These are phyloP conservation scores for Salarias fasciatus DNA, from an alignment of 2,797 vertebrate species.

Conservation along the genomic window DNA sequence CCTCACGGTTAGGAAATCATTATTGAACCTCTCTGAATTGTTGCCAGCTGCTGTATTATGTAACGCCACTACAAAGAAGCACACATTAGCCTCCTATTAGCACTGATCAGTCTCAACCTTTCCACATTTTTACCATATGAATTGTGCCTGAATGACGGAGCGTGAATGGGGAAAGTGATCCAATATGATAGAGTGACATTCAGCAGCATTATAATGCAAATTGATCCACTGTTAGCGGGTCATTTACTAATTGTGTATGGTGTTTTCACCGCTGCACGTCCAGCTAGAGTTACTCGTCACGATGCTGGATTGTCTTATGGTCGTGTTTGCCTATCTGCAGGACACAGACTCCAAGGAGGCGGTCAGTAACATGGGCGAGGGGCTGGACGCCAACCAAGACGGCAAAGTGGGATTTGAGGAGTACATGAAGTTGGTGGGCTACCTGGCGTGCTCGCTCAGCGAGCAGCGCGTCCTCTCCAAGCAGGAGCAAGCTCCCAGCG, in stretches of 20 bases:
- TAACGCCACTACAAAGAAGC: constrained; percentile 17
- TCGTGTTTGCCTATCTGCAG: constrained; percentile 60
- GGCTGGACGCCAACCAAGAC: constrained; percentile 76
- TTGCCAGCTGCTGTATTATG: constrained; percentile 24
- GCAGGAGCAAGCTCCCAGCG: constrained; percentile 48
- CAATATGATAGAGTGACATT: constrained; percentile 45
- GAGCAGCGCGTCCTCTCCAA: constrained; percentile 53
- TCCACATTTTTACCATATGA: constrained; percentile 11
- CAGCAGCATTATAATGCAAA: constrained; percentile 42
- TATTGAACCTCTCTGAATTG: constrained; percentile 33
- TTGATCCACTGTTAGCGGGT: constrained; percentile 26
- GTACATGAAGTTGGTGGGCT: constrained; percentile 83
- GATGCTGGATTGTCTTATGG: constrained; percentile 23
- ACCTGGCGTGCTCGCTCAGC: constrained; percentile 75
- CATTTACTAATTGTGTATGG: constrained; percentile 33
- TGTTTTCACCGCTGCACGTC: constrained; percentile 38
- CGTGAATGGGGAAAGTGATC: constrained; percentile 44
- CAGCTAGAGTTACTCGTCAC: constrained; percentile 40
- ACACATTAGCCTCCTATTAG: constrained; percentile 1
- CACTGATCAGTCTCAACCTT: background rate
- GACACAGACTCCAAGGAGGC: constrained; percentile 78
- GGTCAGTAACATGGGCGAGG: constrained; percentile 74
- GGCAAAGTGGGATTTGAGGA: constrained; percentile 83
- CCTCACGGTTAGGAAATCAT: constrained; percentile 76
- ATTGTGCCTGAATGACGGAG: constrained; percentile 10